These are phyloP conservation scores for Chaetogeoica ovagalla DNA, from an alignment of 2,888 invertebrate genomes.

Conservation along the genomic window DNA sequence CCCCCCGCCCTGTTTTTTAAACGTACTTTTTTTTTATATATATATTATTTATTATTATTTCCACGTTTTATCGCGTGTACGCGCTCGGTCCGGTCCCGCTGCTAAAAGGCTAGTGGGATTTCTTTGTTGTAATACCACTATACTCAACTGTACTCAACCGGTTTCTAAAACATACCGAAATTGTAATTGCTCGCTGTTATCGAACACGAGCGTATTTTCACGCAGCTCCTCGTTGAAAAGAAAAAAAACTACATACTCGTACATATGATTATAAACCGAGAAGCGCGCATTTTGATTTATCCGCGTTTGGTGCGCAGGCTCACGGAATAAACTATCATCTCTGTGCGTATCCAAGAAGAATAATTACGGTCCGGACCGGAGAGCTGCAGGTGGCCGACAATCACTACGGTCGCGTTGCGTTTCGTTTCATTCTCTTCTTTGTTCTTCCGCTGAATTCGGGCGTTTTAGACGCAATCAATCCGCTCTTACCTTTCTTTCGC, in stretches of 20 bases:
- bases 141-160: slow-evolving; percentile 9
- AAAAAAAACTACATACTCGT: slow-evolving; percentile 3
- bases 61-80: neutral
- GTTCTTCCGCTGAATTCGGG: no score
- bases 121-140: no score
- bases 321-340: slow-evolving; percentile 3
- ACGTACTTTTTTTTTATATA: no score
- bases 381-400: neutral
- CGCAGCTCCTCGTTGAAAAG: neutral
- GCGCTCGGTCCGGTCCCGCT: neutral
- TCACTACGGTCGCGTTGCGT: no score
- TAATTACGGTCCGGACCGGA: neutral
- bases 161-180: slow-evolving; percentile 12
- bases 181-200: neutral
- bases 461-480: no score
- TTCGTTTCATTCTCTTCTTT: no score
- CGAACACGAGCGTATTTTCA: neutral
- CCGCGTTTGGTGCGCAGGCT: neutral
- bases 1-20: no score
- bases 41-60: no score
- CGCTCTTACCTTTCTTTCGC: no score
- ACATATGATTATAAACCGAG: neutral
- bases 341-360: neutral
- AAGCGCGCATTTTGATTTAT: slow-evolving; percentile 18
- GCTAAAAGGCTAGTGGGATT: neutral